Evolutionary conservation across 2,113 vertebrate species (phyloP), one percentile per base, ranked within the genome.

Genomic region (Castor canadensis): DNA sequence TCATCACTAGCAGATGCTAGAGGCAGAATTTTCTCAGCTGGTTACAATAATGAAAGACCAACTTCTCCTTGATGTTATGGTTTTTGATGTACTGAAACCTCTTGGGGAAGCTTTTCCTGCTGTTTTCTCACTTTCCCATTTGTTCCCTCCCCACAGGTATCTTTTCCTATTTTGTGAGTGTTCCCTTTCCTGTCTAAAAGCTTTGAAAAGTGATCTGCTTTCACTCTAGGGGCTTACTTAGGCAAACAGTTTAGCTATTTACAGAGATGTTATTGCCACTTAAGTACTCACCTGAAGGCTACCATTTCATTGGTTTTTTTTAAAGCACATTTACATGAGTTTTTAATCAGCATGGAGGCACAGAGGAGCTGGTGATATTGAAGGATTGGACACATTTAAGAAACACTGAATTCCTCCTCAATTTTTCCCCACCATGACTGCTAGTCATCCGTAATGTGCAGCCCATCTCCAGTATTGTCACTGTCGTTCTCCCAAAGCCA

Each of bases 31-130:
- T 97, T 97, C 97, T 95, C 95, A 97, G 54, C 92, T 97, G 60
- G 89, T 89, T 97, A 92, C 92, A 91, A 72, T 96, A 95, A 97
- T 96, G 97, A 98, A 98, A 98, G 94, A 97, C 93, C 96, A 95
- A 45, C 47, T 45, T 96, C 95, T 96, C 90, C 94, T 96, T 93
- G 96, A 76, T 92, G 86, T 94, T 87, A 72, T 96, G 92, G 91
- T 82, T 97, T 94, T 3, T 5, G 0, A 92, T 91, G 67, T 93
- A 92, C 38, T 67, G 87, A 97, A 81, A 64, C 54, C 71, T 97
- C 93, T 96, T 81, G 56, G 71, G 87, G 94, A 76, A 56, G 85
- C 87, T 94, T 92, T 91, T 32, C 20, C 66, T 93, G 95, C 89
- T 97, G 94, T 87, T 98, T 97, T 97, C 97, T 97, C 84, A 71